phyloP scores from a whole-genome alignment of 2,113 vertebrate genomes.

The Tor tambroides region DNA sequence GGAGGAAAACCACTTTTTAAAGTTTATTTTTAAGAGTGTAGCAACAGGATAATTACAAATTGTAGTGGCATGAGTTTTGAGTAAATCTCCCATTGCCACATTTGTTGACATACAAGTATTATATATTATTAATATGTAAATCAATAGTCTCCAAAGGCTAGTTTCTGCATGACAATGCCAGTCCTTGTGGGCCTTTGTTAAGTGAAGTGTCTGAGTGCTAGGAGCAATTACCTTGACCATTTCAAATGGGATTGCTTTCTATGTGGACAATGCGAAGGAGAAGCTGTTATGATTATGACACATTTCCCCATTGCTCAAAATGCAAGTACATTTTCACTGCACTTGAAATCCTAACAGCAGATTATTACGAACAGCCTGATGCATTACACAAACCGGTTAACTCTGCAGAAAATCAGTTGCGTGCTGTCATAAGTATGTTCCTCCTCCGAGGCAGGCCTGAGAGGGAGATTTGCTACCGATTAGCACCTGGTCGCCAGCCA shows the following conservation, averaged over 20 bases:
- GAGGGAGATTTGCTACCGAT: constrained; percentile 70
- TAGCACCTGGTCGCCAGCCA: constrained; percentile 67
- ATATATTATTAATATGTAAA: constrained; percentile 52
- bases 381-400: constrained; percentile 24
- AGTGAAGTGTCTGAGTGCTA: constrained; percentile 35
- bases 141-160: constrained; percentile 73
- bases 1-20: no score
- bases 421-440: constrained; percentile 50
- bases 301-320: constrained; percentile 15
- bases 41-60: background rate
- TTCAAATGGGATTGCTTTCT: constrained; percentile 47
- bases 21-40: background rate
- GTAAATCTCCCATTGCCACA: background rate
- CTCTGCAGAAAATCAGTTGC: constrained; percentile 51
- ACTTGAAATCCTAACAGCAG: background rate
- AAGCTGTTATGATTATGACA: constrained; percentile 12
- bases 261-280: background rate
- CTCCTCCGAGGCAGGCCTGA: constrained; percentile 48
- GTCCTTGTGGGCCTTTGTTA: constrained; percentile 56
- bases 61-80: background rate
- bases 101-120: background rate
- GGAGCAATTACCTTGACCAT: constrained; percentile 46
- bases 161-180: constrained; percentile 65
- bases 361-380: background rate
- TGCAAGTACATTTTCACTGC: background rate